Percentiles rank a stretch among this genome's conserved stretches.
phyloP scores from a whole-genome alignment of 2,113 vertebrate genomes.

The Gnathonemus longibarbis region DNA sequence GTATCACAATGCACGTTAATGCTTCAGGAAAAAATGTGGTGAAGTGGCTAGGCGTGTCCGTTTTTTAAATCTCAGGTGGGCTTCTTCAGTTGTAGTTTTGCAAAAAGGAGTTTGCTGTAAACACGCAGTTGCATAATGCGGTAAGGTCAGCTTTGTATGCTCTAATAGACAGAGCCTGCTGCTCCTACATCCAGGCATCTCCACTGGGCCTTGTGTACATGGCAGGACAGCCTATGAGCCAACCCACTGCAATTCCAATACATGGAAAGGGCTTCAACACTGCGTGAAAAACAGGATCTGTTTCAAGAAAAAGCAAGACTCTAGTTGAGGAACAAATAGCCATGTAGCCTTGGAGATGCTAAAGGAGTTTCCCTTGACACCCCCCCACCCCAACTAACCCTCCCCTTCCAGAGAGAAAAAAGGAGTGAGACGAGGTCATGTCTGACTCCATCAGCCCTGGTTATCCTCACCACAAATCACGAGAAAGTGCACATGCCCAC shows the following conservation, averaged over 20 bases:
- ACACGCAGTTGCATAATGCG: not conserved
- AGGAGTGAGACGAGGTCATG: slow-evolving; percentile 1
- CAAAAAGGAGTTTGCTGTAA: not conserved
- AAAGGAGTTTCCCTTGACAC: not conserved
- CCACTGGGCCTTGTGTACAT: not conserved
- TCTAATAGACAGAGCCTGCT: not conserved
- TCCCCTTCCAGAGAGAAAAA: not conserved
- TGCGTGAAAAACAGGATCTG: not conserved
- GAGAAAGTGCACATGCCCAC: not conserved
- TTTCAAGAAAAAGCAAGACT: not conserved
- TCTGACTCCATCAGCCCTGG: not conserved
- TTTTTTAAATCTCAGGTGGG: not conserved
- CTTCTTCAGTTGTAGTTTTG: not conserved
- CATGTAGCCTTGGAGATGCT: not conserved
- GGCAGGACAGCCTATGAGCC: not conserved
- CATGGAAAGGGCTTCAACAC: not conserved
- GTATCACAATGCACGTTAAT: not conserved
- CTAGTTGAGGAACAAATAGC: not conserved
- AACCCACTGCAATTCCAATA: not conserved
- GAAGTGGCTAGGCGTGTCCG: not conserved
- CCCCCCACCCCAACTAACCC: not conserved
- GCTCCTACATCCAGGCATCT: not conserved
- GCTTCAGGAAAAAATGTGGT: not conserved
- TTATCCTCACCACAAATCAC: slow-evolving; percentile 9
- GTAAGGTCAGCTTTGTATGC: not conserved